Percentiles rank a stretch among this genome's conserved stretches.
Evolutionary conservation across 2,888 invertebrate genomes (phyloP).

Genomic region (Ceriagrion tenellum): DNA sequence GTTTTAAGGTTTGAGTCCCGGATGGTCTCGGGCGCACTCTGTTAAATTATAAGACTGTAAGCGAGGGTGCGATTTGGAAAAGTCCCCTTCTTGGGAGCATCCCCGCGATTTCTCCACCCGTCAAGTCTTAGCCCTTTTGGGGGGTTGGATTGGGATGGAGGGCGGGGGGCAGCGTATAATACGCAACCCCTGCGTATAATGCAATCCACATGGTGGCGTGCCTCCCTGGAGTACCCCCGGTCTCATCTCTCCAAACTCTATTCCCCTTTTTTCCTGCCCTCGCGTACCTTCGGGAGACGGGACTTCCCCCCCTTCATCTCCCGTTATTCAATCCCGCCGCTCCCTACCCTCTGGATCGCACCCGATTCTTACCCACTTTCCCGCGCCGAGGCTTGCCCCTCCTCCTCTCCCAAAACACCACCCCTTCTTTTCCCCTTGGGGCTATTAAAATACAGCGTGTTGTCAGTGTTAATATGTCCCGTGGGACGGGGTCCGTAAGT

Average conservation of each 20-base stretch:
- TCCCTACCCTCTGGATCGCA: background rate
- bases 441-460: slow-evolving; percentile 52
- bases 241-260: background rate
- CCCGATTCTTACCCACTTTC: background rate
- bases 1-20: background rate
- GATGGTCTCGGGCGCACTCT: background rate
- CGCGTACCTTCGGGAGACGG: background rate
- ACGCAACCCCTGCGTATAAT: slow-evolving; percentile 6
- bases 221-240: background rate
- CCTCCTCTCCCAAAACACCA: background rate
- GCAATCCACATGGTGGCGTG: background rate
- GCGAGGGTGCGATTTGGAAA: background rate
- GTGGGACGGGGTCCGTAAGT: background rate
- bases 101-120: slow-evolving; percentile 12
- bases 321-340: background rate
- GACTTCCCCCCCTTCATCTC: background rate
- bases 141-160: background rate
- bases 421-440: background rate
- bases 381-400: background rate
- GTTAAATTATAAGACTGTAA: background rate
- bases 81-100: background rate
- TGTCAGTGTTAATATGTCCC: slow-evolving; percentile 59
- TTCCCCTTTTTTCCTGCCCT: background rate
- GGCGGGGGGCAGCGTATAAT: background rate
- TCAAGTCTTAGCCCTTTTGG: background rate